phyloP scores from a whole-genome alignment of 2,888 invertebrate species.

The Autographa gamma region DNA sequence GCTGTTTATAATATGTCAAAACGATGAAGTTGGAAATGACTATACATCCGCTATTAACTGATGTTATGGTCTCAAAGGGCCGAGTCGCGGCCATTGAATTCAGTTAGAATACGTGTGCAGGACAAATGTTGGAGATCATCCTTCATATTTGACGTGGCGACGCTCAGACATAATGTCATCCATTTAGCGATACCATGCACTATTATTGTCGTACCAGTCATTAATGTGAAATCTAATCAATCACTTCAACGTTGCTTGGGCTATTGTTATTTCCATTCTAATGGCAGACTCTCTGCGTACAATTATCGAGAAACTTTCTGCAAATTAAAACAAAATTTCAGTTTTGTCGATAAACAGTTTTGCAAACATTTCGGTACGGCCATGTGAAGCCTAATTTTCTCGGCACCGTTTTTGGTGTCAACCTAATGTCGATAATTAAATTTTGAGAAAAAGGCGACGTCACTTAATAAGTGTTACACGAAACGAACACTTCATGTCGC shows the following conservation, averaged over 20 bases:
- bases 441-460: conserved; percentile 80
- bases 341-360: conserved; percentile 74
- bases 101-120: conserved; percentile 68
- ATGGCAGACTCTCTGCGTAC: conserved; percentile 61
- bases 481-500: conserved; percentile 76
- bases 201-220: conserved; percentile 77
- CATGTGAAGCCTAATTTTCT: conserved; percentile 69
- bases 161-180: conserved; percentile 78
- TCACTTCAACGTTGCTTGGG: conserved; percentile 66
- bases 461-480: conserved; percentile 86
- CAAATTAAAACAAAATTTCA: conserved; percentile 77
- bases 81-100: conserved; percentile 70
- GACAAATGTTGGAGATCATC: conserved; percentile 78
- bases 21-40: conserved; percentile 61
- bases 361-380: conserved; percentile 72
- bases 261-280: conserved; percentile 67
- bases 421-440: conserved; percentile 86
- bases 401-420: conserved; percentile 79
- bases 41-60: conserved; percentile 63
- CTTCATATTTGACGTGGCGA: conserved; percentile 81
- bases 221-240: conserved; percentile 80
- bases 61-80: conserved; percentile 65
- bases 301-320: conserved; percentile 80
- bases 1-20: conserved; percentile 56
- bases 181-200: conserved; percentile 79